Evolutionary conservation across 30 jellyfish, hydroid and myxozoan species (phyloP).

Genomic region (Nemopilema nomurai): DNA sequence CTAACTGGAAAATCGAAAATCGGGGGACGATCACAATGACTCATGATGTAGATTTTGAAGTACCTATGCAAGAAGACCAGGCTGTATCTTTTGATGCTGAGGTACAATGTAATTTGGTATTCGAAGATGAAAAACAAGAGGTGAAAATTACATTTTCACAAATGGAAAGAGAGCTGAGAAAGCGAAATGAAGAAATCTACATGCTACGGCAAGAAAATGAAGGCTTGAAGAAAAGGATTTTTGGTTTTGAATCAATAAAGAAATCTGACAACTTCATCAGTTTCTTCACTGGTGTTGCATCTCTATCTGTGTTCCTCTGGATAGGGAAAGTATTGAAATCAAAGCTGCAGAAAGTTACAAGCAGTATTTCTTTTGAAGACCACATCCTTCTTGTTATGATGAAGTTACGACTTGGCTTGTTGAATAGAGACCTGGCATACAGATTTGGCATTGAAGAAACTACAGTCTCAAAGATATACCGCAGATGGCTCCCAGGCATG

Average conservation of each 20-base stretch:
- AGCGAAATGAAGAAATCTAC: too few relatives aligned
- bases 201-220: not conserved
- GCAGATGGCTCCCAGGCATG: too few relatives aligned
- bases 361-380: not conserved
- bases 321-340: not conserved
- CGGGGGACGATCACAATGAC: too few relatives aligned
- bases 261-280: constrained; percentile 13
- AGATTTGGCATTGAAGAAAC: constrained; percentile 30
- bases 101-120: too few relatives aligned
- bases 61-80: too few relatives aligned
- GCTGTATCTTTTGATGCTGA: too few relatives aligned
- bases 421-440: constrained; percentile 17
- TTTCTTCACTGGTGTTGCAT: constrained; percentile 37
- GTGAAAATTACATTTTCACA: too few relatives aligned
- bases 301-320: constrained; percentile 8
- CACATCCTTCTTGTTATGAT: constrained; percentile 1
- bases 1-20: too few relatives aligned
- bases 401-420: constrained; percentile 16
- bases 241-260: constrained; percentile 7
- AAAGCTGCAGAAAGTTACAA: not conserved
- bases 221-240: not conserved
- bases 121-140: too few relatives aligned
- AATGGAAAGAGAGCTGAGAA: too few relatives aligned
- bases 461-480: constrained; percentile 8
- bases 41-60: too few relatives aligned